A percentile compares a stretch with the other conserved stretches of the same genome.
phyloP scores from a whole-genome alignment of 1,140 invertebrate species.

The Microplitis mediator region DNA sequence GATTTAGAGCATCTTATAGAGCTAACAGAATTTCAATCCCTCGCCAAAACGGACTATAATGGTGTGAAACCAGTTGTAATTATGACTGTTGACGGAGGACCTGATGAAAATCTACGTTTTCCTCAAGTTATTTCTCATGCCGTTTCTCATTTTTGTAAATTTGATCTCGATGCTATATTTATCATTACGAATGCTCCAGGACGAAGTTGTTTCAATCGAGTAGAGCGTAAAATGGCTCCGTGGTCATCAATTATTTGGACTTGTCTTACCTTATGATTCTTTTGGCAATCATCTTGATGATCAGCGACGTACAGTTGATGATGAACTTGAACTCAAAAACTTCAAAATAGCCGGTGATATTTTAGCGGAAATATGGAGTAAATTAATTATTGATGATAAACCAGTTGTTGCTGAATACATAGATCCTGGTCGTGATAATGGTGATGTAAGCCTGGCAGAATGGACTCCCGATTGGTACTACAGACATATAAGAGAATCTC shows the following conservation, averaged over 20 bases:
- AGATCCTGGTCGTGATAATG: background rate
- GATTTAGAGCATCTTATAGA: slow-evolving; percentile 46
- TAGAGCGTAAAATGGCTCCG: slow-evolving; percentile 52
- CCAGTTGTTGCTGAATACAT: slow-evolving; percentile 35
- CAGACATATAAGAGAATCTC: too few relatives aligned
- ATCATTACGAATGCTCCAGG: slow-evolving; percentile 59
- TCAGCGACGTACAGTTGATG: slow-evolving; percentile 44
- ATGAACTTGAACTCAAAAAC: slow-evolving; percentile 44
- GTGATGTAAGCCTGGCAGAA: too few relatives aligned
- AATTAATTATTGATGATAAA: slow-evolving; percentile 35
- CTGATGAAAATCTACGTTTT: too few relatives aligned
- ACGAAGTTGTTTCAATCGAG: slow-evolving; percentile 46
- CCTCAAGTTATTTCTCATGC: slow-evolving; percentile 45
- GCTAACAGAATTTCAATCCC: slow-evolving; percentile 35
- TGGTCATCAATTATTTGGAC: too few relatives aligned
- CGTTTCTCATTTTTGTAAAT: slow-evolving; percentile 47
- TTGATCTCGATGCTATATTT: slow-evolving; percentile 58
- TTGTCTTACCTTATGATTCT: slow-evolving; percentile 52
- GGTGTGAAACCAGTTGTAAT: slow-evolving; percentile 51
- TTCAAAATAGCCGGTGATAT: slow-evolving; percentile 41
- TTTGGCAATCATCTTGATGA: slow-evolving; percentile 53
- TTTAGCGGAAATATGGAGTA: slow-evolving; percentile 39
- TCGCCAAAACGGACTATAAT: slow-evolving; percentile 37
- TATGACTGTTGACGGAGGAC: too few relatives aligned
- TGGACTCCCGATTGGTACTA: too few relatives aligned